Evolutionary conservation across 2,113 vertebrate genomes (phyloP), one percentile per base, ranked within the genome.

Genomic region (Petroica traversi): DNA sequence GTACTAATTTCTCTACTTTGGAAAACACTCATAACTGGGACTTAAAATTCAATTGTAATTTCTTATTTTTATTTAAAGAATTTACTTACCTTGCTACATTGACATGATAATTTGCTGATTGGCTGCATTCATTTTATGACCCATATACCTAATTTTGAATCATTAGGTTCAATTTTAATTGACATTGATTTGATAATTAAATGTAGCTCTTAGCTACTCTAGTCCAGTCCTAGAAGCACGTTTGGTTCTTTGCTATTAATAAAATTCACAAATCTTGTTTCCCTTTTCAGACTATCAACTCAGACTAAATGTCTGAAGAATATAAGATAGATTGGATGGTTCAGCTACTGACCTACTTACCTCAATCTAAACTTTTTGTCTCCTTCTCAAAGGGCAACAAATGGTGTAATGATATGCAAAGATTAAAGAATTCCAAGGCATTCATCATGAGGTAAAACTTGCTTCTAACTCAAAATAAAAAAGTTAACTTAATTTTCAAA

Each of bases 111-210:
- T 88, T 92, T 79, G 23, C 67, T 79, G 91, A 63, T 82, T 79
- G 81, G 45, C 54, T 79, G 66, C 66, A 76, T 49, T 79, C 36
- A 52, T 82, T 93, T 91, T 87, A 48, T 95, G 74, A 88, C 88
- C 62, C 67, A 69, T 61, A 85, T 88, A 94, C 93, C 88, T 93
- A 93, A 80, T 79, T 91, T 87, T 85, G 31, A 92, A 79, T 76
- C 14, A 82, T 24, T 68, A 8, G 38, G 49, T 96, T 97, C 71
- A 73, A 73, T 93, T 83, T 82, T 93, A 95, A 92, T 85, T 94
- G 85, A 85, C 54, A 92, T 83, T 68, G 78, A 68, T 79, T 88
- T 92, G 71, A 88, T 93, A 93, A 95, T 96, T 95, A 94, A 93
- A 72, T 45, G 36, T 76, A 61, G 48, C 72, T 95, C 66, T 68